A percentile compares a stretch with the other conserved stretches of the same genome.
Conservation (phyloP, 1,140 invertebrate genomes). For the Camponotus floridanus region DNA sequence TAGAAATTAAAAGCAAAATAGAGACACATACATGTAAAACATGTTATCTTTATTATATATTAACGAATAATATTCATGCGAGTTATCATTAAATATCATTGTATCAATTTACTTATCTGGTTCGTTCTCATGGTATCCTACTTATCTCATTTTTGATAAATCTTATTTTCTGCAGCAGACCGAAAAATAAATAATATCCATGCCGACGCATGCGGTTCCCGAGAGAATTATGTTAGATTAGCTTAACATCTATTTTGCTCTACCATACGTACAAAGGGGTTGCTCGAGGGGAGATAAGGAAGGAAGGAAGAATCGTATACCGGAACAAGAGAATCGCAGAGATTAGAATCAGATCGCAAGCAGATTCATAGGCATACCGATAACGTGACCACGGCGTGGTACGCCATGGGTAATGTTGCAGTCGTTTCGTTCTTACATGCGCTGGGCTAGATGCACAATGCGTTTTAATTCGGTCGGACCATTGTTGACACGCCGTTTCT, state of each 20-base stretch:
- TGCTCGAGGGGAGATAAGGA: background rate
- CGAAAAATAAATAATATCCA: constrained; percentile 17
- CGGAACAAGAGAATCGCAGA: constrained; percentile 24
- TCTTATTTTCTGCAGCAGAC: background rate
- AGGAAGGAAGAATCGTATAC: background rate
- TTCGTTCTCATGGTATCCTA: background rate
- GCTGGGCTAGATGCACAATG: constrained; percentile 87
- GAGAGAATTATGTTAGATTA: constrained; percentile 19
- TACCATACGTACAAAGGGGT: constrained; percentile 38
- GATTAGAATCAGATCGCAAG: constrained; percentile 49
- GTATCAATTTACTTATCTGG: background rate
- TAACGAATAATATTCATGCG: background rate
- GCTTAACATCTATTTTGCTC: constrained; percentile 35
- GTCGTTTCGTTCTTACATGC: constrained; percentile 80
- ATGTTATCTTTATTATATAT: background rate
- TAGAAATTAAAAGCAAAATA: background rate
- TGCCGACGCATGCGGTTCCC: constrained; percentile 47
- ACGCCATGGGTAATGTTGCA: constrained; percentile 67
- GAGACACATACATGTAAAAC: background rate
- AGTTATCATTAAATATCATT: background rate
- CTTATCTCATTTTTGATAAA: too few species aligned
- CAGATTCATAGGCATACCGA: constrained; percentile 71
- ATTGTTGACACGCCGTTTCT: constrained; percentile 79
- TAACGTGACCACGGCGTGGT: constrained; percentile 75
- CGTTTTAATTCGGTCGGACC: constrained; percentile 84